Evolutionary conservation across 2,888 invertebrate species (phyloP), one percentile per base, ranked within the genome.

Genomic region (Lagria hirta): DNA sequence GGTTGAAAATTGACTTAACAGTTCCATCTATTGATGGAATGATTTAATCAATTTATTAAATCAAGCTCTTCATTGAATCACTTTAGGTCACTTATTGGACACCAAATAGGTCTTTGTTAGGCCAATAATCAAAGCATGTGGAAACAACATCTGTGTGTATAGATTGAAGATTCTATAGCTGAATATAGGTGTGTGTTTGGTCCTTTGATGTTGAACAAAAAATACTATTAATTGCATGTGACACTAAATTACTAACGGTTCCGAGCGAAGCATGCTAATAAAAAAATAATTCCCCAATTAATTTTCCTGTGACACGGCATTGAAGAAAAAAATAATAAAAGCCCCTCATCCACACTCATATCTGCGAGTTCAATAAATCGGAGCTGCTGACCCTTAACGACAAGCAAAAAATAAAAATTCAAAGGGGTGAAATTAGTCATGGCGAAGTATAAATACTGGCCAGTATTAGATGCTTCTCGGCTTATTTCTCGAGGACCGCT

Each of bases 11-110:
- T 66, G 65, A 65, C 65, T 68, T 62, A 67, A 68, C 68, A 67
- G 64, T 63, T 66, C 57, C 64, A 66, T 68, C 65, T 66, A 68
- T 68, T 68, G 65, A 66, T 67, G 62, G 64, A 57, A 62, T 64
- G 65, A 66, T 65, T 66, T 61, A 62, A 68, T 69, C 61, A 65
- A 65, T 60, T 66, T 64, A 69, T 67, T 66, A 65, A 68, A 66
- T 67, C 65, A 65, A 43, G 41, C 47, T 37, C 36, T 34, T 35
- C 30, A 42, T 47, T 47, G 47, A 47, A 47, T 47, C 47, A 47
- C 36, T 47, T 47, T 36, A 47, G 47, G 47, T 43, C 42, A 43
- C 38, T 46, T 41, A 46, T 42, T 21, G 46, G 30, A 32, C 35
- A 43, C 22, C 30, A 38, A n/a, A 30, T 23, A 6, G 24, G 43